Percentiles rank a stretch among this genome's conserved stretches.
Conservation (phyloP, 2,888 invertebrate species). For the Pasiphila rectangulata region DNA sequence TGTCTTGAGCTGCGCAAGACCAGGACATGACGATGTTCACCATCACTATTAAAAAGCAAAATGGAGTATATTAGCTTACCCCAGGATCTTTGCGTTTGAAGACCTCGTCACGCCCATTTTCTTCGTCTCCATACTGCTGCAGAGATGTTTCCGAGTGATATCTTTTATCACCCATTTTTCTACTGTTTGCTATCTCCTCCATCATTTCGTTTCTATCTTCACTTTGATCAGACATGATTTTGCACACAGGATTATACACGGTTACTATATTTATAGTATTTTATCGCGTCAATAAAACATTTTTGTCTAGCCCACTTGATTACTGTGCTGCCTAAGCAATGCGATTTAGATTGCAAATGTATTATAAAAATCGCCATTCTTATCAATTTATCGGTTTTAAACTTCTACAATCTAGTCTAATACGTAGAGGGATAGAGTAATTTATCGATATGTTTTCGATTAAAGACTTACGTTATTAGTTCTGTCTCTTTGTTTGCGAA, state of each 20-base stretch:
- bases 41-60: not conserved
- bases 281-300: no score
- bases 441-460: conserved; percentile 43
- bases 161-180: conserved; percentile 62
- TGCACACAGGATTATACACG: not conserved
- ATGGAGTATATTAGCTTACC: conserved; percentile 44
- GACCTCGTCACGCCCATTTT: conserved; percentile 39
- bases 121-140: conserved; percentile 58
- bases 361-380: conserved; percentile 55
- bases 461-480: no score
- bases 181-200: conserved; percentile 59
- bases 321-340: conserved; percentile 12
- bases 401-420: conserved; percentile 40
- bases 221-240: conserved; percentile 49
- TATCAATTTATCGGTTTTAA: conserved; percentile 53
- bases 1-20: no score
- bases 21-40: no score
- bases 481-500: conserved; percentile 27
- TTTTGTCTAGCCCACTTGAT: no score
- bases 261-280: no score
- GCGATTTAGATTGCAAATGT: conserved; percentile 67
- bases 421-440: conserved; percentile 44
- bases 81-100: conserved; percentile 50
- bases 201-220: conserved; percentile 47
- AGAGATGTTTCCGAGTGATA: conserved; percentile 71